Percentiles rank a stretch among this genome's conserved stretches.
phyloP scores from a whole-genome alignment of 2,888 invertebrate genomes.

The Acleris literana region DNA sequence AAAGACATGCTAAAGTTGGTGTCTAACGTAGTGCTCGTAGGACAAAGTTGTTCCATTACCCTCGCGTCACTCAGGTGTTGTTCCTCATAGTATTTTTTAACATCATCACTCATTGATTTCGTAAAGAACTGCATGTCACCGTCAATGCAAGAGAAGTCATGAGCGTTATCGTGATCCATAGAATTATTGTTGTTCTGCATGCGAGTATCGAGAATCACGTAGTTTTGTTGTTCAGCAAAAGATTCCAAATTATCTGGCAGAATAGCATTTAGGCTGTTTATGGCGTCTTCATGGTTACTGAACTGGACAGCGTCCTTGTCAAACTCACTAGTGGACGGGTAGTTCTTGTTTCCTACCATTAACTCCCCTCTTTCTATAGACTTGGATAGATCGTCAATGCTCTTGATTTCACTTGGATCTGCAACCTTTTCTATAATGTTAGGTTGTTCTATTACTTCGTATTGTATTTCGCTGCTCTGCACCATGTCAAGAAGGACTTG shows the following conservation, averaged over 20 bases:
- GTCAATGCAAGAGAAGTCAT: slow-evolving; percentile 76
- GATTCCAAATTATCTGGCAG: slow-evolving; percentile 74
- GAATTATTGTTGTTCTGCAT: slow-evolving; percentile 61
- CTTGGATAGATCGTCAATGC: slow-evolving; percentile 78
- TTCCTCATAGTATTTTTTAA: slow-evolving; percentile 77
- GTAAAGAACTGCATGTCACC: slow-evolving; percentile 79
- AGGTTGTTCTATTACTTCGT: slow-evolving; percentile 80
- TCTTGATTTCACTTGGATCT: slow-evolving; percentile 78
- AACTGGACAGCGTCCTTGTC: slow-evolving; percentile 60
- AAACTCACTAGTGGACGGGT: slow-evolving; percentile 53
- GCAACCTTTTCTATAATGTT: slow-evolving; percentile 79
- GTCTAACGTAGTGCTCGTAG: slow-evolving; percentile 67
- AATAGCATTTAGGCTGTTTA: slow-evolving; percentile 70
- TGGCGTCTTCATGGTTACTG: slow-evolving; percentile 65
- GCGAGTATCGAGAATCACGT: slow-evolving; percentile 66
- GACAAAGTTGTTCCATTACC: slow-evolving; percentile 71
- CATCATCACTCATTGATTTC: slow-evolving; percentile 78
- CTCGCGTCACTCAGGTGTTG: slow-evolving; percentile 68
- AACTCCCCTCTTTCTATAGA: slow-evolving; percentile 78
- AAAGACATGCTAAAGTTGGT: slow-evolving; percentile 73
- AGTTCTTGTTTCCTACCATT: slow-evolving; percentile 64
- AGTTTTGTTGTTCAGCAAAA: slow-evolving; percentile 73
- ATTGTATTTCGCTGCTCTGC: slow-evolving; percentile 79
- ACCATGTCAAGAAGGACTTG: slow-evolving; percentile 84
- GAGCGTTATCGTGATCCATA: slow-evolving; percentile 62